Percentiles rank a stretch among this genome's conserved stretches.
These are phyloP conservation scores for Potorous gilbertii DNA, from an alignment of 2,797 vertebrate genomes.

Conservation along the genomic window DNA sequence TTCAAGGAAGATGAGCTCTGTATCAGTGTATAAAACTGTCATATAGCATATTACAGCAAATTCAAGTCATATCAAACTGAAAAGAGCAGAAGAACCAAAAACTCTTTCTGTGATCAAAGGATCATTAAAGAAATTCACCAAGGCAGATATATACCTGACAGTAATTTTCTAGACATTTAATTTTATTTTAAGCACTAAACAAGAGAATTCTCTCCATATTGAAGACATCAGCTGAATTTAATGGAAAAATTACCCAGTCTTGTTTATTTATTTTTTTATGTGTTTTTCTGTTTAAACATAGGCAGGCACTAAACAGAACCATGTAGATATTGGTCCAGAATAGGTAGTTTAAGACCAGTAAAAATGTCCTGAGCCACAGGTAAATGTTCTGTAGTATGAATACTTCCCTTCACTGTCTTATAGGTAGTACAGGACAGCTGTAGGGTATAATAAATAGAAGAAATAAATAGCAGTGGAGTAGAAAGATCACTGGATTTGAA, in stretches of 20 bases:
- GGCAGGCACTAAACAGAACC: not conserved
- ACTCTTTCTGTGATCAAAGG: not conserved
- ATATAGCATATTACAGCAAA: not conserved
- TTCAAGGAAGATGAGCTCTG: not conserved
- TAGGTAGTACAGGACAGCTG: not conserved
- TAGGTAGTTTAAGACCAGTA: not conserved
- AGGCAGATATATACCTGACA: not conserved
- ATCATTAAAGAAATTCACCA: not conserved
- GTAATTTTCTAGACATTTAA: not conserved
- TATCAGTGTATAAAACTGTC: not conserved
- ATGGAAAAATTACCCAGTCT: not conserved
- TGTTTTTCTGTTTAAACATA: not conserved
- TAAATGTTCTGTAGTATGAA: not conserved
- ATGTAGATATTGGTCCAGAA: not conserved
- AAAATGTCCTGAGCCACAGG: not conserved
- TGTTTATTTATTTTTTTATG: not conserved
- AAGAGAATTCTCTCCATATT: not conserved
- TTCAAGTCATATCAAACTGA: not conserved
- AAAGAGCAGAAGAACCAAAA: not conserved
- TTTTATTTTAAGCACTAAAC: not conserved
- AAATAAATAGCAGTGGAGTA: fast-evolving
- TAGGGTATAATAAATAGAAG: not conserved
- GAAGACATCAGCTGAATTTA: not conserved
- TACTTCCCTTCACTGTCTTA: not conserved
- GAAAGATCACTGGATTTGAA: not conserved